A percentile compares a stretch with the other conserved stretches of the same genome.
These are phyloP conservation scores for Battus philenor DNA, from an alignment of 1,140 invertebrate genomes.

Conservation along the genomic window DNA sequence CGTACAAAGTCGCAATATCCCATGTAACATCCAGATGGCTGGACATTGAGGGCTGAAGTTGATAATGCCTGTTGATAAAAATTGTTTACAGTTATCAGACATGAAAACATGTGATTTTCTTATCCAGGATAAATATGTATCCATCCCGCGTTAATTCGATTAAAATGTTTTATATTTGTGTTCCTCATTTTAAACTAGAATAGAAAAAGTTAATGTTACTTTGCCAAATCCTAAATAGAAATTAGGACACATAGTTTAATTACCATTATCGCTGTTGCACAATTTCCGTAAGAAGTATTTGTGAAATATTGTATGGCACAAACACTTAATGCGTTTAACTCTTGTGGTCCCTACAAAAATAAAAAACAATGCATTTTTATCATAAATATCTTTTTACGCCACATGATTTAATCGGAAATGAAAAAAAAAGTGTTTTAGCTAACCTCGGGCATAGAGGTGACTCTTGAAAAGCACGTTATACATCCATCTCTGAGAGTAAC, in stretches of 20 bases:
- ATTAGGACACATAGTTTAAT: slow-evolving; percentile 16
- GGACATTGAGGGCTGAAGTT: slow-evolving; percentile 64
- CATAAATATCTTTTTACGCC: background rate
- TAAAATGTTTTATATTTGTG: no score
- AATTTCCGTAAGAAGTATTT: slow-evolving; percentile 63
- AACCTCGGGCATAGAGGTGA: slow-evolving; percentile 69
- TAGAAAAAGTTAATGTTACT: no score
- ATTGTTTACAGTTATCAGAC: slow-evolving; percentile 1
- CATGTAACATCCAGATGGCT: slow-evolving; percentile 67
- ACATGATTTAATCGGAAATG: background rate
- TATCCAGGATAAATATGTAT: no score
- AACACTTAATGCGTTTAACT: slow-evolving; percentile 61
- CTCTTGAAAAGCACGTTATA: slow-evolving; percentile 71
- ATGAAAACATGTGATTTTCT: no score
- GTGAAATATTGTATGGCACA: slow-evolving; percentile 72
- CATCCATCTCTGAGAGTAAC: slow-evolving; percentile 71
- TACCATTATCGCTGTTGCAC: slow-evolving; percentile 67
- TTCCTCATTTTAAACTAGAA: no score
- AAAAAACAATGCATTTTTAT: background rate
- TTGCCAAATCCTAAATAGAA: slow-evolving; percentile 7
- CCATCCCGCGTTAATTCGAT: no score
- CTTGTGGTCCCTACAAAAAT: slow-evolving; percentile 68
- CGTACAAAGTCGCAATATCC: slow-evolving; percentile 77
- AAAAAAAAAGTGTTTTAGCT: slow-evolving; percentile 10
- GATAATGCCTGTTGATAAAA: slow-evolving; percentile 44